Percentiles rank a stretch among this genome's conserved stretches.
phyloP scores from a whole-genome alignment of 1,140 invertebrate genomes.

The Drosophila guanche region DNA sequence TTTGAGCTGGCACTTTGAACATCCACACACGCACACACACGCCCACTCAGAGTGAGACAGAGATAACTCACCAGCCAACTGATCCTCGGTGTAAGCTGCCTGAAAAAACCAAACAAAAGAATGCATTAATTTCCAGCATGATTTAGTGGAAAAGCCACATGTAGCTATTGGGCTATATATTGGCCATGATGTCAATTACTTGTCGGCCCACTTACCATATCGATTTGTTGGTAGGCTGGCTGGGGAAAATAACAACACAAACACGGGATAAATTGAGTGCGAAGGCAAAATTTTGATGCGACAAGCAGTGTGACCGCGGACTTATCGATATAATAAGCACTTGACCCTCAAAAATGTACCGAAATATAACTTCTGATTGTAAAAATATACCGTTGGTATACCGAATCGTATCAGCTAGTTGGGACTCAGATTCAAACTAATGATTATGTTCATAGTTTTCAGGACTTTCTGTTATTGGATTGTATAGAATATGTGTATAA shows the following conservation, averaged over 20 bases:
- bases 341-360: neutral
- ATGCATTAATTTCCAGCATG: conserved; percentile 1
- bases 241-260: conserved; percentile 62
- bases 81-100: conserved; percentile 95
- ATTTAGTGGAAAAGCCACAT: neutral
- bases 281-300: conserved; percentile 44
- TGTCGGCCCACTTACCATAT: conserved; percentile 60
- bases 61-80: conserved; percentile 91
- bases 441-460: too few relatives aligned
- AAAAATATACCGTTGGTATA: neutral
- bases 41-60: neutral
- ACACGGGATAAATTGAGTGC: conserved; percentile 59
- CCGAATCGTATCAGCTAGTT: neutral
- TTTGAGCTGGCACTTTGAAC: conserved; percentile 7
- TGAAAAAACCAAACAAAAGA: conserved; percentile 81
- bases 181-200: conserved; percentile 6
- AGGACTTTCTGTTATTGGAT: too few relatives aligned
- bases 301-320: conserved; percentile 6
- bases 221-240: conserved; percentile 53
- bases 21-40: conserved; percentile 12
- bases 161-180: conserved; percentile 1
- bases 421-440: too few relatives aligned
- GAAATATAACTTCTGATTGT: neutral
- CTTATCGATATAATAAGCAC: neutral
- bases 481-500: too few relatives aligned